A percentile compares a stretch with the other conserved stretches of the same genome.
Evolutionary conservation across 2,797 vertebrate genomes (phyloP).

Genomic region (Tapera naevia): DNA sequence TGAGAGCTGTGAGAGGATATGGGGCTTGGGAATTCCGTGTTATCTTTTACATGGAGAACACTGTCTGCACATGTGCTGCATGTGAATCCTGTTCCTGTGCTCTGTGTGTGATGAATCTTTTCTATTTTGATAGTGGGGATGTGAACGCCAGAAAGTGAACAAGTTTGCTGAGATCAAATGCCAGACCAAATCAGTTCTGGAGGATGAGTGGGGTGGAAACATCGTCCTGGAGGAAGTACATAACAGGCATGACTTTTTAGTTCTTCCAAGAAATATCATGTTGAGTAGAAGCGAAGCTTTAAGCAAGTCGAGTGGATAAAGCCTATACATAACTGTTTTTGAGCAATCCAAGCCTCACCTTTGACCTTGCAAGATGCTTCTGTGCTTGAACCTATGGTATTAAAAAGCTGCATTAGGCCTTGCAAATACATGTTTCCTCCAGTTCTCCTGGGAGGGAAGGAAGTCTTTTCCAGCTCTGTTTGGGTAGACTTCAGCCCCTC

Average conservation of each 20-base stretch:
- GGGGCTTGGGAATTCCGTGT: background rate
- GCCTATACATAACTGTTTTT: too few species aligned
- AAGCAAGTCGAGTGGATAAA: too few species aligned
- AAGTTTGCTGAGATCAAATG: conserved; percentile 80
- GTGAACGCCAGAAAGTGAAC: too few species aligned
- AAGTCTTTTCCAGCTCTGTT: background rate
- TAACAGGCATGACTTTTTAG: conserved; percentile 77
- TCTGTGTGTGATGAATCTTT: background rate
- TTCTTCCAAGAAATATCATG: background rate
- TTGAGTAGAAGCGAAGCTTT: background rate
- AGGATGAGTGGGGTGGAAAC: conserved; percentile 84
- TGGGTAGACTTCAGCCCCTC: background rate
- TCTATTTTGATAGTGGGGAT: conserved; percentile 75
- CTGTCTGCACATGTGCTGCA: background rate
- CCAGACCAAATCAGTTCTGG: conserved; percentile 77
- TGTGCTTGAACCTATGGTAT: too few species aligned
- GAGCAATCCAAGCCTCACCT: too few species aligned
- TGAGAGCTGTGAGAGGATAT: too few species aligned
- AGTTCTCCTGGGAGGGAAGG: background rate
- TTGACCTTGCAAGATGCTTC: too few species aligned
- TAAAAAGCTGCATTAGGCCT: background rate
- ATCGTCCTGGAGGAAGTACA: conserved; percentile 85
- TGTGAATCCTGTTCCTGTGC: background rate
- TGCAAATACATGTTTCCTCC: background rate
- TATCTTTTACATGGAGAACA: background rate